Evolutionary conservation across 2,888 invertebrate genomes (phyloP).

Genomic region (Congeria kusceri): DNA sequence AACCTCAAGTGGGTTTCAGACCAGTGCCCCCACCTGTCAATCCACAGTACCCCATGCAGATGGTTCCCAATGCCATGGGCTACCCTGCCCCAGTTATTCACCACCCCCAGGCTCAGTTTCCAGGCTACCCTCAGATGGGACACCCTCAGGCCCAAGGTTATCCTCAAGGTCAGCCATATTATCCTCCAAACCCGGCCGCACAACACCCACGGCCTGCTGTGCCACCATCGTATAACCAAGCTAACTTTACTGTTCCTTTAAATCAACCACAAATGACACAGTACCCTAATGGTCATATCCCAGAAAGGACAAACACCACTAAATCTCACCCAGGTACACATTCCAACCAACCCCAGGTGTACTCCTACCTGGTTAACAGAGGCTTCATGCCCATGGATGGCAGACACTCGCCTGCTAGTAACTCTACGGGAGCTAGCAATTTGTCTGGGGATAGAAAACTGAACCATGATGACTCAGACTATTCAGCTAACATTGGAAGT

Average conservation of each 20-base stretch:
- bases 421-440: conserved; percentile 64
- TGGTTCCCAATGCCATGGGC: conserved; percentile 10
- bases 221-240: conserved; percentile 45
- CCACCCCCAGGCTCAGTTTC: conserved; percentile 71
- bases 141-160: conserved; percentile 14
- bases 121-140: conserved; percentile 49
- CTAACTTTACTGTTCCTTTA: conserved; percentile 69
- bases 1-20: conserved; percentile 24
- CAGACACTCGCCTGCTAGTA: conserved; percentile 60
- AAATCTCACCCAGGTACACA: conserved; percentile 16
- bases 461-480: conserved; percentile 60
- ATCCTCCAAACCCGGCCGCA: conserved; percentile 21
- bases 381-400: conserved; percentile 76
- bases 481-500: conserved; percentile 65
- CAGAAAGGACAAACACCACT: conserved; percentile 26
- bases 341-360: conserved; percentile 66
- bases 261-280: conserved; percentile 21
- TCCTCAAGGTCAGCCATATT: conserved; percentile 21
- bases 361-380: conserved; percentile 78
- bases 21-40: conserved; percentile 31
- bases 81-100: conserved; percentile 60
- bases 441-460: conserved; percentile 58
- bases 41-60: conserved; percentile 29
- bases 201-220: conserved; percentile 32
- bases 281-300: conserved; percentile 22